These are phyloP conservation scores for Rousettus madagascariensis DNA, from an alignment of 2,797 vertebrate species.

Conservation along the genomic window DNA sequence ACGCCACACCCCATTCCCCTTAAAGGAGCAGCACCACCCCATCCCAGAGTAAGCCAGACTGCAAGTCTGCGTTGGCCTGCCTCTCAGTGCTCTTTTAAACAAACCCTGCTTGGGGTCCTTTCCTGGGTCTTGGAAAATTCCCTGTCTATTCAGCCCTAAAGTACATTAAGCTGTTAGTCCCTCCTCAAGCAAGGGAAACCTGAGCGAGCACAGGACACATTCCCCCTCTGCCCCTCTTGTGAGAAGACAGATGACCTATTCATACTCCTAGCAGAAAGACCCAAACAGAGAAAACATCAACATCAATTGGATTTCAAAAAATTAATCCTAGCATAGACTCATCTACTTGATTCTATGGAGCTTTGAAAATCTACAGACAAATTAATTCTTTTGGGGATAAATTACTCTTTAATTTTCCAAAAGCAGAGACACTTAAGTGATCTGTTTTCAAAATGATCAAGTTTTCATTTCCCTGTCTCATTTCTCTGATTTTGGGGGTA, in stretches of 20 bases:
- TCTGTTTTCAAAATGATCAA: not conserved
- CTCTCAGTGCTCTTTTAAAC: not conserved
- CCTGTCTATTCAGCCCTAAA: not conserved
- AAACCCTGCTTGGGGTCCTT: not conserved
- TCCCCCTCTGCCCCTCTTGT: not conserved
- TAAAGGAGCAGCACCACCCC: not conserved
- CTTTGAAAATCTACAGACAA: not conserved
- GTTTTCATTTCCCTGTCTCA: not conserved
- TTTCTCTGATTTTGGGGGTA: not conserved
- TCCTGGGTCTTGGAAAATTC: not conserved
- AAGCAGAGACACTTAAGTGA: not conserved
- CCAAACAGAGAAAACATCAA: not conserved
- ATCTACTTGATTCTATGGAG: not conserved
- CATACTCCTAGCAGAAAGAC: not conserved
- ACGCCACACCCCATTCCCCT: not conserved
- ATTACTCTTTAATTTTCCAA: not conserved
- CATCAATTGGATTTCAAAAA: not conserved
- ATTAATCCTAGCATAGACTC: not conserved
- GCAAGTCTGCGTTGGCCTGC: not conserved
- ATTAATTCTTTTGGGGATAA: not conserved
- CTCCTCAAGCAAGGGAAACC: not conserved
- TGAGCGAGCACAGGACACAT: not conserved
- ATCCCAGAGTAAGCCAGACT: not conserved
- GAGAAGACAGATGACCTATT: not conserved
- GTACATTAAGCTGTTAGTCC: not conserved